A percentile compares a stretch with the other conserved stretches of the same genome.
Evolutionary conservation across 2,797 vertebrate species (phyloP).

Genomic region (Xiphorhynchus erythropygius): DNA sequence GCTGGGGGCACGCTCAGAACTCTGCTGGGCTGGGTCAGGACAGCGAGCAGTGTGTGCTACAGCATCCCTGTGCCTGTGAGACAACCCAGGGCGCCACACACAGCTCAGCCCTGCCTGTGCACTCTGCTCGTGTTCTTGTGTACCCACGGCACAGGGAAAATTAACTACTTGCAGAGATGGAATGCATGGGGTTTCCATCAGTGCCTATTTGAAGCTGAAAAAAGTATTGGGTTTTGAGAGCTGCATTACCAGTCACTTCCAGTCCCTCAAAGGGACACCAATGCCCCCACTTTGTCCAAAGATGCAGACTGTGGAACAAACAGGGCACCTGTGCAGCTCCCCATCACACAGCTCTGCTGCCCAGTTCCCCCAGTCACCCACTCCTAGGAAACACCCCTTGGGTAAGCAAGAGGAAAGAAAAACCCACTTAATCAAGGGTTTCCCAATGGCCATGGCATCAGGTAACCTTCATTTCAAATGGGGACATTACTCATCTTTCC

Average conservation of each 20-base stretch:
- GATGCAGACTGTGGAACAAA: fast-evolving
- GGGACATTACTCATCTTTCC: neutral
- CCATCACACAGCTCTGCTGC: neutral
- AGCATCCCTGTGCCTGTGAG: neutral
- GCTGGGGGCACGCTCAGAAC: neutral
- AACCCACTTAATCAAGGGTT: no score
- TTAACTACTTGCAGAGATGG: neutral
- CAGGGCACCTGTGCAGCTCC: neutral
- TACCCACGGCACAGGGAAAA: fast-evolving
- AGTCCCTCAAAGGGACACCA: neutral
- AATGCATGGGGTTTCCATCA: neutral
- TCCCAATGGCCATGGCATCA: neutral
- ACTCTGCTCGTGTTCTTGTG: neutral
- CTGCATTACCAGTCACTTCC: neutral
- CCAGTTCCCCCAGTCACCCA: neutral
- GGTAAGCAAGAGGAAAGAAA: neutral
- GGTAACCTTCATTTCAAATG: neutral
- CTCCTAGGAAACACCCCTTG: neutral
- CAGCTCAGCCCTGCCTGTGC: neutral
- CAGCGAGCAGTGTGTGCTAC: neutral
- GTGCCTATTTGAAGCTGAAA: neutral
- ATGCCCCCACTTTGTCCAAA: neutral
- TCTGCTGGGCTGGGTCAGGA: neutral
- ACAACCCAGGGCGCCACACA: neutral
- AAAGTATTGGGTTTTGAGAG: neutral